Conservation (phyloP, 2,888 invertebrate genomes). For the Archaeoteleia sp. region DNA sequence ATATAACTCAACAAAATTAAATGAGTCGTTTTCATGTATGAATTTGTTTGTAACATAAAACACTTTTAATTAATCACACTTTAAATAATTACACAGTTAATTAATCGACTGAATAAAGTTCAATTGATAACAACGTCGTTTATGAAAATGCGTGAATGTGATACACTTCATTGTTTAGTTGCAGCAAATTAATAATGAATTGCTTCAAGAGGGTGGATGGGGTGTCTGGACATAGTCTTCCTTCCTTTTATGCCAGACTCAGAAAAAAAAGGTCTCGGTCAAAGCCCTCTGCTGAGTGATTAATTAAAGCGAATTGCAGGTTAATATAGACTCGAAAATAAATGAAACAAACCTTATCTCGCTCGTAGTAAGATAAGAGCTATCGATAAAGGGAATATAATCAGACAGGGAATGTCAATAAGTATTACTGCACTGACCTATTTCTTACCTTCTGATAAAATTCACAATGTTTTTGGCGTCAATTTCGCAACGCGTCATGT, state of each 20-base stretch:
- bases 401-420: neutral
- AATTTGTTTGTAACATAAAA: too few species aligned
- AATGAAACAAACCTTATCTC: conserved; percentile 29
- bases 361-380: conserved; percentile 23
- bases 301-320: conserved; percentile 33
- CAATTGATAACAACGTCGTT: too few species aligned
- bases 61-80: too few species aligned
- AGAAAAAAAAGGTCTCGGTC: conserved; percentile 9
- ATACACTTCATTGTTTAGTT: too few species aligned
- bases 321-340: conserved; percentile 20
- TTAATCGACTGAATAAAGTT: too few species aligned
- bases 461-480: too few species aligned
- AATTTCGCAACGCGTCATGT: too few species aligned
- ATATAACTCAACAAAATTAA: too few species aligned
- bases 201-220: conserved; percentile 1
- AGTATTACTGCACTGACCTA: conserved; percentile 24
- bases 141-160: too few species aligned
- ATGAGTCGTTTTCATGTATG: too few species aligned
- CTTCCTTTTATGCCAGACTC: conserved; percentile 8
- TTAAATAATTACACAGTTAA: too few species aligned
- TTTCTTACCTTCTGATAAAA: too few species aligned
- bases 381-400: conserved; percentile 27
- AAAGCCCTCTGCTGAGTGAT: conserved; percentile 6
- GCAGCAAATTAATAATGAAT: conserved; percentile 25
- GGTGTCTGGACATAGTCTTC: conserved; percentile 2